Conservation (phyloP, 1,140 invertebrate species). For the Pseudobourletiella spinata region DNA sequence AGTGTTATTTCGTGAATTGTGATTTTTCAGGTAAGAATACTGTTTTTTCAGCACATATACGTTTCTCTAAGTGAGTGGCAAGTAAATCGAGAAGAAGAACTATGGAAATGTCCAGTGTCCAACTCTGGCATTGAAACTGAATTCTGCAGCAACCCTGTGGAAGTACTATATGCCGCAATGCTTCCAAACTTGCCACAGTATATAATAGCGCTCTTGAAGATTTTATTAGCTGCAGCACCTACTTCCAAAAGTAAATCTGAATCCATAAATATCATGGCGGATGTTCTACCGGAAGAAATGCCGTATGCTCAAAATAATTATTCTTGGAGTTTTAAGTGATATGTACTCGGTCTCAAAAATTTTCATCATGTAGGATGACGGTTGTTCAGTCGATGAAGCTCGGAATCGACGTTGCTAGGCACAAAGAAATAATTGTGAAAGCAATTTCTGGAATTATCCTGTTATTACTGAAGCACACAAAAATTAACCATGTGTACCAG, state of each 20-base stretch:
- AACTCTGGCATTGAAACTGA: slow-evolving; percentile 52
- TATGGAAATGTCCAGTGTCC: slow-evolving; percentile 42
- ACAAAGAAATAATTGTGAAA: slow-evolving; percentile 99
- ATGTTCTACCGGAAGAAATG: slow-evolving; percentile 94
- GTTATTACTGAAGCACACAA: slow-evolving; percentile 93
- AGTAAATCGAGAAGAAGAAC: slow-evolving; percentile 68
- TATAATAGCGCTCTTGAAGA: slow-evolving; percentile 94
- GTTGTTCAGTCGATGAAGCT: slow-evolving; percentile 95
- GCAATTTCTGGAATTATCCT: slow-evolving; percentile 90
- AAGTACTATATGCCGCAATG: slow-evolving; percentile 52
- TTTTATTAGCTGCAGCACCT: slow-evolving; percentile 90
- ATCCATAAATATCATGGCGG: slow-evolving; percentile 96
- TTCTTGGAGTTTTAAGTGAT: no score
- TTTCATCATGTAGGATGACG: slow-evolving; percentile 60
- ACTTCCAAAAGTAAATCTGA: slow-evolving; percentile 97
- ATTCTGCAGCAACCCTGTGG: slow-evolving; percentile 5
- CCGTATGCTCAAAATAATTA: slow-evolving; percentile 56
- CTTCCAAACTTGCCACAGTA: slow-evolving; percentile 89
- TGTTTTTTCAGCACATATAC: slow-evolving; percentile 60
- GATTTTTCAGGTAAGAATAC: no score
- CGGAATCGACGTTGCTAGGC: slow-evolving; percentile 92
- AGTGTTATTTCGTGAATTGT: no score
- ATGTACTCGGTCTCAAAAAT: no score
- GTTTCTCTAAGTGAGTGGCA: slow-evolving; percentile 72
- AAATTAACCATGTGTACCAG: slow-evolving; percentile 98